phyloP scores from a whole-genome alignment of 2,113 vertebrate species.

The Ictalurus punctatus region DNA sequence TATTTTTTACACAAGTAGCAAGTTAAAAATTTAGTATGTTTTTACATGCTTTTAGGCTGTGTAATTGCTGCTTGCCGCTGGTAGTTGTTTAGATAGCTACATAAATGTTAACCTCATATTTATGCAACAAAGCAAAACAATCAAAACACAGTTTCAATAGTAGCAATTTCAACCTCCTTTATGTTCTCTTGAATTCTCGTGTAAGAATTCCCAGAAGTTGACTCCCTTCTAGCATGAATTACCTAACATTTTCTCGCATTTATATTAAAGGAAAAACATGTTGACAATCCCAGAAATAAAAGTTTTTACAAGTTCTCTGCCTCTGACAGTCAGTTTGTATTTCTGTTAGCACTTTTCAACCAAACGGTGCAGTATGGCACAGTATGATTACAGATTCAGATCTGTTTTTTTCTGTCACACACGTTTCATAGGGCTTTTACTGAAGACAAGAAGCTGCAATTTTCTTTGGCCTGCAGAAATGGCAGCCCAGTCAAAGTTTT shows the following conservation, averaged over 20 bases:
- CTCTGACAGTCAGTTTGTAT: not conserved
- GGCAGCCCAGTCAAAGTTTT: not conserved
- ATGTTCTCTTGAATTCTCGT: not conserved
- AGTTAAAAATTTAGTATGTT: not conserved
- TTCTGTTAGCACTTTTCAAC: not conserved
- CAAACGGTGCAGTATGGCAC: not conserved
- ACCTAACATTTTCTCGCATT: not conserved
- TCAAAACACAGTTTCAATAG: not conserved
- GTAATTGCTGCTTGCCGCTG: not conserved
- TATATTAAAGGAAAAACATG: not conserved
- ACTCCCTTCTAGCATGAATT: not conserved
- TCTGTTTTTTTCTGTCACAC: not conserved
- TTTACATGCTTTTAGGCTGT: not conserved
- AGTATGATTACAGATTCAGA: not conserved
- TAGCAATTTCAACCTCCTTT: not conserved
- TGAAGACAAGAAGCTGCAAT: not conserved
- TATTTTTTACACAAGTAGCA: not conserved
- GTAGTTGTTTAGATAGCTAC: constrained; percentile 5
- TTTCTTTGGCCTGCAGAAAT: not conserved
- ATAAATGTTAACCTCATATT: not conserved
- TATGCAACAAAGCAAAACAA: constrained; percentile 3
- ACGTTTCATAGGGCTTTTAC: not conserved
- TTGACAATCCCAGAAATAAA: not conserved
- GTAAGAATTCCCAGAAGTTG: not conserved
- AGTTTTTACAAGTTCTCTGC: not conserved